These are phyloP conservation scores for Protonemura montana DNA, from an alignment of 2,888 invertebrate genomes.

Conservation along the genomic window DNA sequence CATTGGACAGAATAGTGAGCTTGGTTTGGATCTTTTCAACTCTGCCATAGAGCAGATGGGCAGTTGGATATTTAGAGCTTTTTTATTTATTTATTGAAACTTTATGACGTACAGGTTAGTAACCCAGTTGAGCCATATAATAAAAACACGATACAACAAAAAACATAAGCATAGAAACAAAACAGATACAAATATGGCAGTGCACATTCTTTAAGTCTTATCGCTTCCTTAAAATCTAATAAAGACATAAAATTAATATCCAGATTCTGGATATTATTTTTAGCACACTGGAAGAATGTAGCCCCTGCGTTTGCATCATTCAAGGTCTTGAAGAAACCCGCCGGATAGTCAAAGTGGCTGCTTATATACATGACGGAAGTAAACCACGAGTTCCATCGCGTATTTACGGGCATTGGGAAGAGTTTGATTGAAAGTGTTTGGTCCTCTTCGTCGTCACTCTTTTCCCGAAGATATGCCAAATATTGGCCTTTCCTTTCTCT, in stretches of 20 bases:
- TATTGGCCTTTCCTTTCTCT: background rate
- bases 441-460: background rate
- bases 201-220: background rate
- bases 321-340: constrained; percentile 21
- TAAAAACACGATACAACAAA: too few relatives aligned
- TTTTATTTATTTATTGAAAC: too few relatives aligned
- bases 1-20: background rate
- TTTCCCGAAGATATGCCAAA: background rate
- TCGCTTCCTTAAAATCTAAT: too few relatives aligned
- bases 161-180: background rate
- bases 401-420: constrained; percentile 40
- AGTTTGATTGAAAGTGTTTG: background rate
- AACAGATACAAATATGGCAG: background rate
- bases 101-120: too few relatives aligned
- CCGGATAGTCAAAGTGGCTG: constrained; percentile 33
- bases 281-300: background rate
- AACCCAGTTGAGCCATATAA: too few relatives aligned
- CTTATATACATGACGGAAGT: constrained; percentile 30
- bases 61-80: constrained; percentile 13
- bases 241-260: too few relatives aligned
- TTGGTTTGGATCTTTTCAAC: background rate
- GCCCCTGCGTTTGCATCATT: constrained; percentile 17
- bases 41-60: background rate
- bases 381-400: constrained; percentile 45
- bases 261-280: too few relatives aligned